phyloP scores from a whole-genome alignment of 2,113 vertebrate species.

The Mastomys natalensis region DNA sequence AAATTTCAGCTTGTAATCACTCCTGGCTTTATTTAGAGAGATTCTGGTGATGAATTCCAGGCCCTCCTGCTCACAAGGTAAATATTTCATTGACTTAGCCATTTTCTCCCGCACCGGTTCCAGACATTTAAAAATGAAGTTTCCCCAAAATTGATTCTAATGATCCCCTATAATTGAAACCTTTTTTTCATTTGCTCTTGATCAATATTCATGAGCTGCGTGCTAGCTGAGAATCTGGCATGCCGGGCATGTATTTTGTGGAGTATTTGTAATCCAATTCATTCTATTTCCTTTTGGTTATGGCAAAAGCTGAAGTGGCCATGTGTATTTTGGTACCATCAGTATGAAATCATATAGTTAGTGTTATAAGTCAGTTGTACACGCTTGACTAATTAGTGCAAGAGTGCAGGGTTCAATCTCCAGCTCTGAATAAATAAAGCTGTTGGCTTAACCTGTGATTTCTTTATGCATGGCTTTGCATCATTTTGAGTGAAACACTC shows the following conservation, averaged over 20 bases:
- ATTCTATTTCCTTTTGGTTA: background rate
- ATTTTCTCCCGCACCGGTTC: background rate
- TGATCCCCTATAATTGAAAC: background rate
- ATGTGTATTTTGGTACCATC: too few species aligned
- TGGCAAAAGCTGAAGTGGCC: background rate
- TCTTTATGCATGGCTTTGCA: background rate
- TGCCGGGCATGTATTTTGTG: background rate
- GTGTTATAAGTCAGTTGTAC: background rate
- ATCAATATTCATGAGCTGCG: background rate
- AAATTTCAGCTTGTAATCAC: too few species aligned
- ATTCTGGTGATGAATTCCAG: background rate
- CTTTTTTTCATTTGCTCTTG: background rate
- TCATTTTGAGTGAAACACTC: background rate
- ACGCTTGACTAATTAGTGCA: background rate
- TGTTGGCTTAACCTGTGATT: background rate
- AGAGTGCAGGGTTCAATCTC: background rate
- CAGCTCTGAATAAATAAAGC: background rate
- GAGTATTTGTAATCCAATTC: background rate
- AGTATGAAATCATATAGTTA: background rate
- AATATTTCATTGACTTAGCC: background rate
- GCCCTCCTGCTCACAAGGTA: background rate
- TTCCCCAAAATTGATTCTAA: background rate
- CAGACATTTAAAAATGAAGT: background rate
- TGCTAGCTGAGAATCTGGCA: background rate
- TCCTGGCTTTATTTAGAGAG: background rate